These are phyloP conservation scores for Anthoptus insignis DNA, from an alignment of 2,888 invertebrate genomes.

Conservation along the genomic window DNA sequence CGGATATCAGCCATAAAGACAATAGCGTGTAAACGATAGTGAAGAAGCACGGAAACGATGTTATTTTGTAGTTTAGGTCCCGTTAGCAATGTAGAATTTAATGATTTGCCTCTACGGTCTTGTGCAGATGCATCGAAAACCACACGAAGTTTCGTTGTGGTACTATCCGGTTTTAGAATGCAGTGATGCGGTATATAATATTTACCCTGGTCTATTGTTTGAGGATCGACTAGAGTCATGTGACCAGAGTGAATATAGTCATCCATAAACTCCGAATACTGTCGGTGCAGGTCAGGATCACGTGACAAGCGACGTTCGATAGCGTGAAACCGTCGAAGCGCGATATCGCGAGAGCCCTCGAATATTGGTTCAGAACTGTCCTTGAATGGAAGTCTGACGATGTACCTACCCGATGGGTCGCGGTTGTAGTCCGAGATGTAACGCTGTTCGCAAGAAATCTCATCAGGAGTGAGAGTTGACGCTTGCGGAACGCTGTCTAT, in stretches of 20 bases:
- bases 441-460: constrained; percentile 19
- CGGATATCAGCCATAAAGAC: constrained; percentile 47
- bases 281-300: constrained; percentile 25
- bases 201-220: constrained; percentile 9
- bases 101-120: constrained; percentile 20
- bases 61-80: constrained; percentile 49
- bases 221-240: constrained; percentile 25
- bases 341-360: constrained; percentile 31
- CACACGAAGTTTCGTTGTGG: constrained; percentile 36
- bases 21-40: constrained; percentile 24
- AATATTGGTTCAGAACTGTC: constrained; percentile 10
- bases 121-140: constrained; percentile 40
- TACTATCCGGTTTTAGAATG: constrained; percentile 29
- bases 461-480: constrained; percentile 4
- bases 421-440: constrained; percentile 14
- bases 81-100: constrained; percentile 45
- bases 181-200: constrained; percentile 39
- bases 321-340: constrained; percentile 36
- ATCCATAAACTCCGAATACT: constrained; percentile 39
- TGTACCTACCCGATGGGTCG: constrained; percentile 20
- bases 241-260: constrained; percentile 35
- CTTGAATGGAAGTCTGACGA: constrained; percentile 33
- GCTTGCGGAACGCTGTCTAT: constrained; percentile 11
- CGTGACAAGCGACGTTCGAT: constrained; percentile 25
- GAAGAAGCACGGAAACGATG: constrained; percentile 45